These are phyloP conservation scores for Melanocharis versteri DNA, from an alignment of 2,113 vertebrate species.

Conservation along the genomic window DNA sequence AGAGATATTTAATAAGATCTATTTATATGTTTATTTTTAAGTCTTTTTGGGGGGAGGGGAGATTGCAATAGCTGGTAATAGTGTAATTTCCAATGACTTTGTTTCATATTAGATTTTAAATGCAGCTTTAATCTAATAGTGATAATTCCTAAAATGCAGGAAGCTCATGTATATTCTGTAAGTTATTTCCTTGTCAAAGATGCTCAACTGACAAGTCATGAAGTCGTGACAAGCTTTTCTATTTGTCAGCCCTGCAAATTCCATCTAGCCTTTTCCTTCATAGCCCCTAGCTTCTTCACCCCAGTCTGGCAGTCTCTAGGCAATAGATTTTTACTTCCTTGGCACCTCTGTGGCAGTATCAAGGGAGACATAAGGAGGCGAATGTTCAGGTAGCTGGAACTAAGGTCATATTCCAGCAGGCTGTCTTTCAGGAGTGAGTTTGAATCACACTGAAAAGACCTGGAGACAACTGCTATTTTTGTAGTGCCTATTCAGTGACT, in stretches of 20 bases:
- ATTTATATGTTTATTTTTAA: not conserved
- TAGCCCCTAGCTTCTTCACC: not conserved
- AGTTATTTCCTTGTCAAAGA: not conserved
- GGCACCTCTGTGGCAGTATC: not conserved
- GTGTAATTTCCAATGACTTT: not conserved
- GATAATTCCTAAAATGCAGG: not conserved
- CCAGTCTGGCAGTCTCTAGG: not conserved
- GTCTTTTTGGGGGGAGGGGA: fast-evolving
- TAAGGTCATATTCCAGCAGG: not conserved
- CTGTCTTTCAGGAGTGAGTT: not conserved
- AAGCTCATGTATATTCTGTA: not conserved
- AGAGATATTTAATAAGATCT: not conserved
- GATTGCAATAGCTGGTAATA: not conserved
- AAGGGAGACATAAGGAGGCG: not conserved
- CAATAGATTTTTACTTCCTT: not conserved
- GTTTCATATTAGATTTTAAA: not conserved
- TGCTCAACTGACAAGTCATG: not conserved
- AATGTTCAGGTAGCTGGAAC: not conserved
- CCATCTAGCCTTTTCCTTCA: not conserved
- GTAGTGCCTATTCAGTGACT: not conserved
- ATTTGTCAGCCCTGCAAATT: not conserved
- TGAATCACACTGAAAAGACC: not conserved
- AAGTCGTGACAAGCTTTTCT: not conserved
- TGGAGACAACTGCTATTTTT: not conserved
- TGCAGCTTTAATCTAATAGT: not conserved